Base-by-base conservation (phyloP, 2,888 invertebrate genomes). In the Rotaria socialis region DNA sequence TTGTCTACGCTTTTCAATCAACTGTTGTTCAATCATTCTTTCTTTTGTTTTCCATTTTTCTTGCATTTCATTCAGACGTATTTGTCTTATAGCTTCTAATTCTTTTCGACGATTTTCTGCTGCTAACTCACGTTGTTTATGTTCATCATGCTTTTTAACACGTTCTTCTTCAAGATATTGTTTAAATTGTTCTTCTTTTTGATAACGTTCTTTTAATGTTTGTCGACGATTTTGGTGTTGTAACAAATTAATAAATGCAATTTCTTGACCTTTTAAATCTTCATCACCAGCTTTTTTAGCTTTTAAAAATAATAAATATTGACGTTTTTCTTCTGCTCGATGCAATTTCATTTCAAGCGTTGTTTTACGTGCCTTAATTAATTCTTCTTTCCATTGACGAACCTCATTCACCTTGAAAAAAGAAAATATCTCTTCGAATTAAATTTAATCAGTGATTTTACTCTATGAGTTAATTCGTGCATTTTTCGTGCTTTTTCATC, bases 241-340 rank as follows among this genome's bases (percentile, higher is more conserved):
- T 75, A 98, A 92, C 89, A 95, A 95, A 90, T 97, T 98, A 87
- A 98, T 98, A 90, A 98, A 98, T 24, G 96, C 96, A 86, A 98
- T 97, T 92, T 99, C 98, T 88, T 96, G 95, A 7, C 96, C 93
- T 92, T 92, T 88, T 58, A 89, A 88, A 89, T 98, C 97, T 90
- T 98, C 98, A 89, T 98, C 97, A 89, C 97, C 97, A 0, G 98
- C 98, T 91, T 97, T 97, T 88, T 95, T 94, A 0, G 96, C 94
- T 88, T 96, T 96, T 86, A 91, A 90, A 87, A 91, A 91, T 43
- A 93, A 89, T 88, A 92, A 90, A 94, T 95, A 90, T 93, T 94
- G 94, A 41, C 98, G 93, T 89, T 97, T 98, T 90, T 96, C 96
- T 35, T 95, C 95, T 0, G 97, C 97, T 87, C 95, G 94, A 88